Conservation (phyloP, 2,797 vertebrate genomes). For the Tadarida brasiliensis region DNA sequence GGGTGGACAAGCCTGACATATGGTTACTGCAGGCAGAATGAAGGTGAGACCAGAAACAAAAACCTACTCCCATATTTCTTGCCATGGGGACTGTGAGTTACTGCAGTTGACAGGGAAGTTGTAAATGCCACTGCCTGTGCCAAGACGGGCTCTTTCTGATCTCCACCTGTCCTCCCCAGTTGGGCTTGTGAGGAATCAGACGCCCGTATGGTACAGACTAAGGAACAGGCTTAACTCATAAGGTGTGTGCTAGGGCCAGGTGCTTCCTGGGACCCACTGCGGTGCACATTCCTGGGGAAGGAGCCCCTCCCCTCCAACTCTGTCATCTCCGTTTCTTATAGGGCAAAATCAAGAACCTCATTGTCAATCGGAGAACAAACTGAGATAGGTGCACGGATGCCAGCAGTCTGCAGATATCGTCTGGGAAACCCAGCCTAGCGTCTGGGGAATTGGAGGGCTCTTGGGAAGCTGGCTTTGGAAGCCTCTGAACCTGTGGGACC, state of each 20-base stretch:
- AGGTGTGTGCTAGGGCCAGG: neutral
- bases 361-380: neutral
- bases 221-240: neutral
- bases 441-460: neutral
- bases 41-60: neutral
- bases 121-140: neutral
- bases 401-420: neutral
- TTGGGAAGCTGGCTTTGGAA: neutral
- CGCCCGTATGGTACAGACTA: rapidly evolving
- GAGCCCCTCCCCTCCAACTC: neutral
- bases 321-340: neutral
- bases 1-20: neutral
- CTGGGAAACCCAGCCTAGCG: neutral
- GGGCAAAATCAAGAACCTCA: neutral
- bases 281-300: neutral
- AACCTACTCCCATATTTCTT: neutral
- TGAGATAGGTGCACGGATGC: neutral
- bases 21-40: neutral
- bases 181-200: neutral
- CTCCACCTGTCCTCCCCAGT: neutral
- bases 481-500: neutral
- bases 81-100: neutral
- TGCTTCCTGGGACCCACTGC: neutral
- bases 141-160: neutral
- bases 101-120: neutral